Conservation (phyloP, 2,888 invertebrate species). For the Polia nebulosa region DNA sequence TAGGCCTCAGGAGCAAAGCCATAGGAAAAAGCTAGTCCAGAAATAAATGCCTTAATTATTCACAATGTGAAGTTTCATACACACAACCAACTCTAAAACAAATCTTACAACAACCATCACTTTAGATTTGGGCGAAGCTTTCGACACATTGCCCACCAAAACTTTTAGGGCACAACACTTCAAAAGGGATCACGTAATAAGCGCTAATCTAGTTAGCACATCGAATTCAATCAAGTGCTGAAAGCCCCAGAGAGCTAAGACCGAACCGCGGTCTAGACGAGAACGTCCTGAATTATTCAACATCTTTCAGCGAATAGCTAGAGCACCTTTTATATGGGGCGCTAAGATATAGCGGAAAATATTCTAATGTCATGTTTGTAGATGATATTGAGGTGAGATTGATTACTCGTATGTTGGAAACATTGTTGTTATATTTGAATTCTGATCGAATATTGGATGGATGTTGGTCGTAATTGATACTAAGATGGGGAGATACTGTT, state of each 20-base stretch:
- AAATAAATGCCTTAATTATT: no score
- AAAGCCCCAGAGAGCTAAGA: constrained; percentile 35
- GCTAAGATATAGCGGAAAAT: constrained; percentile 35
- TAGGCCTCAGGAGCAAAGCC: no score
- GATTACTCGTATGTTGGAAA: neutral
- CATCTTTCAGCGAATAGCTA: constrained; percentile 40
- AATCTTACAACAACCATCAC: neutral
- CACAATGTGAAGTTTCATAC: no score
- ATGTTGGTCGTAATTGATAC: neutral
- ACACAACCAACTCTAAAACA: neutral
- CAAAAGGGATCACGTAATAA: constrained; percentile 28
- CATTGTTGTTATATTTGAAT: constrained; percentile 28
- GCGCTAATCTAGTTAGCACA: constrained; percentile 47
- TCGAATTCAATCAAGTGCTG: constrained; percentile 54
- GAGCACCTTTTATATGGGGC: constrained; percentile 34
- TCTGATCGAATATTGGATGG: constrained; percentile 19
- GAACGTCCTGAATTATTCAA: constrained; percentile 69
- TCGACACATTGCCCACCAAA: constrained; percentile 20
- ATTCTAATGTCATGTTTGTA: constrained; percentile 52
- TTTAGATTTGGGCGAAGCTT: constrained; percentile 26
- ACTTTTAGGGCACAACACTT: constrained; percentile 31
- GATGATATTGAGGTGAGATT: constrained; percentile 20
- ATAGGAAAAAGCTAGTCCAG: no score
- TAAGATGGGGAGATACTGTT: neutral
- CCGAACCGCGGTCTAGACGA: constrained; percentile 61